Evolutionary conservation across 2,113 vertebrate genomes (phyloP), one percentile per base, ranked within the genome.

Genomic region (Elanoides forficatus): DNA sequence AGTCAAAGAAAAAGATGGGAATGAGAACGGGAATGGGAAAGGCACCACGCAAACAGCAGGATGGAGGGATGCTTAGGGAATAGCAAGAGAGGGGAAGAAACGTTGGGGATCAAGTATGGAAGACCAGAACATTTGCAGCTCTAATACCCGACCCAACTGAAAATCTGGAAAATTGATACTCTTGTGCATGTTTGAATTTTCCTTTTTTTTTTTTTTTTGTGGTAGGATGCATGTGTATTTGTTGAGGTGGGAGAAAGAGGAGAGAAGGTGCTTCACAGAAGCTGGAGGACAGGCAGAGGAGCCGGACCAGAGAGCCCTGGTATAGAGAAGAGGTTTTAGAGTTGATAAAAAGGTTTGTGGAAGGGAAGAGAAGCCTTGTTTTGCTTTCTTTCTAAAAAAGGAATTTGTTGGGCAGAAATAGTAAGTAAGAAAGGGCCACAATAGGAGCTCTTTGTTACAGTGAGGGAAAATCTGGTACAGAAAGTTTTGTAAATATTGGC

Each of bases 141-240:
- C 10, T 8, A 58, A 13, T 23, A 38, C 15, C 6, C 20, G 63
- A 10, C 12, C 15, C 32, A 73, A 19, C 3, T 4, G 15, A 76
- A 90, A 68, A 79, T 32, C 27, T 45, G 36, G 23, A 60, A 81
- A 81, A 36, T 2, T 10, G 1, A 18, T 63, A 10, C 1, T 52
- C 34, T 53, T 30, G 3, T 40, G 5, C 43, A 6, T 52, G 25
- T 27, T 60, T 18, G 15, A 43, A 27, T 48, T 43, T 48, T 45
- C 20, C 10, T 40, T 40, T 34, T 85, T 53, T 6, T 3, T 45
- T 11, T 26, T 22, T 43, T 9, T 23, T 53, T 14, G 2, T 6
- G 1, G 14, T 2, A 1, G 7, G 16, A 6, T 32, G 22, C 8
- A 5, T 13, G 11, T 21, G 0, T 63, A 10, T 42, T 66, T 91